Conservation (phyloP, 2,113 vertebrate species). For the Ivindomyrus marchei region DNA sequence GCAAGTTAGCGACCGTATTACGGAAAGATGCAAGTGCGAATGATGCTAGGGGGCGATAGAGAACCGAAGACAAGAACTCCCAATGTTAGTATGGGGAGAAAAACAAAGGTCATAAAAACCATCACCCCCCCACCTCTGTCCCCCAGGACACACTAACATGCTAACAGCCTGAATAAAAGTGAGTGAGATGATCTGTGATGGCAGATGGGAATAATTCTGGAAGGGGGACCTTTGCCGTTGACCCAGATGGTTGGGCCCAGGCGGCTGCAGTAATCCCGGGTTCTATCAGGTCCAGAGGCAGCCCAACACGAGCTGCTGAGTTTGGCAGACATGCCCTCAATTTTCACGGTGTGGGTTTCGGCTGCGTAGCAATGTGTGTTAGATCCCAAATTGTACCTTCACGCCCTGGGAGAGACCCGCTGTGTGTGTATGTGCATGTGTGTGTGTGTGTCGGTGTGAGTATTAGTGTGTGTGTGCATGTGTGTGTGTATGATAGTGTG, state of each 20-base stretch:
- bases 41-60: not conserved
- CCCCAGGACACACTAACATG: not conserved
- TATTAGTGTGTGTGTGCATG: not conserved
- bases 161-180: not conserved
- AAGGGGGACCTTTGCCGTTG: not conserved
- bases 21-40: not conserved
- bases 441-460: not conserved
- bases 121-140: not conserved
- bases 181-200: not conserved
- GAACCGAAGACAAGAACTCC: not conserved
- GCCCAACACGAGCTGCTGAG: not conserved
- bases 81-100: not conserved
- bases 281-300: not conserved
- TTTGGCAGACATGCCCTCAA: not conserved
- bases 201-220: not conserved
- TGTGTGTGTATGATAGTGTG: not conserved
- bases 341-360: not conserved
- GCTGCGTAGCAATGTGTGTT: not conserved
- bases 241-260: not conserved
- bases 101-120: not conserved
- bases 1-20: not conserved
- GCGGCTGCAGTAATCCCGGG: not conserved
- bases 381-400: not conserved
- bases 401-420: not conserved
- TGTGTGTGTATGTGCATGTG: not conserved